Base-by-base conservation (phyloP, 2,113 vertebrate genomes). In the Elephantulus edwardii region DNA sequence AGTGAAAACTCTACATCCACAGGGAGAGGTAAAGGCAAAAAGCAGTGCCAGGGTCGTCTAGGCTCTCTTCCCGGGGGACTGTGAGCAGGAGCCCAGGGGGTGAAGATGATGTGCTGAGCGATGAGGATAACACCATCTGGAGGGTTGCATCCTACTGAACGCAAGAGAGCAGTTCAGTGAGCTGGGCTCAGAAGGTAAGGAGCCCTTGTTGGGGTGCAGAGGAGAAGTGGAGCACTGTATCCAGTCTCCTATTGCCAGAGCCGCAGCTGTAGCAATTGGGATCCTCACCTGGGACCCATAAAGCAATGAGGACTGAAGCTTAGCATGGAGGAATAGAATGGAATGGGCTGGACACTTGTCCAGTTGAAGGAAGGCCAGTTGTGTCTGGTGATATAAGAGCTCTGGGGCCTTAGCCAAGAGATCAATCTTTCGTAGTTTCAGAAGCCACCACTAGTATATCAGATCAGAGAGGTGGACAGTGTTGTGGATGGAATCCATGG, bases 311-410 rank as follows among this genome's bases (percentile, higher is more conserved):
- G 94, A 89, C 71, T 95, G 93, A 91, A 80, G 89, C 92, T 91
- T 60, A 83, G 77, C 78, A 93, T 95, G 90, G 96, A 91, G 95
- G 88, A 96, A 88, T 91, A 86, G 70, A 95, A 95, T 87, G 95
- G 94, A 3, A 93, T 93, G 80, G 95, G 95, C 22, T 60, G 58
- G 28, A 60, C 22, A 83, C 92, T 58, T 10, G 94, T 88, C 77
- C 91, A 92, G 88, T n/a, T n/a, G 96, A 94, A 79, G 70, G 86
- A 88, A 95, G 90, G 26, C 9, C 46, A 94, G 44, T 78, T 81
- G 86, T 94, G 96, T 50, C 42, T 54, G 16, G 82, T 91, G 48
- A 92, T 93, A 68, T 92, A 94, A 90, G 96, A 97, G 85, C 93
- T 93, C 72, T 94, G 96, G 24, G 93, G 91, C 50, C 89, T 89